A percentile compares a stretch with the other conserved stretches of the same genome.
These are phyloP conservation scores for Oostethus manadensis DNA, from an alignment of 2,113 vertebrate genomes.

Conservation along the genomic window DNA sequence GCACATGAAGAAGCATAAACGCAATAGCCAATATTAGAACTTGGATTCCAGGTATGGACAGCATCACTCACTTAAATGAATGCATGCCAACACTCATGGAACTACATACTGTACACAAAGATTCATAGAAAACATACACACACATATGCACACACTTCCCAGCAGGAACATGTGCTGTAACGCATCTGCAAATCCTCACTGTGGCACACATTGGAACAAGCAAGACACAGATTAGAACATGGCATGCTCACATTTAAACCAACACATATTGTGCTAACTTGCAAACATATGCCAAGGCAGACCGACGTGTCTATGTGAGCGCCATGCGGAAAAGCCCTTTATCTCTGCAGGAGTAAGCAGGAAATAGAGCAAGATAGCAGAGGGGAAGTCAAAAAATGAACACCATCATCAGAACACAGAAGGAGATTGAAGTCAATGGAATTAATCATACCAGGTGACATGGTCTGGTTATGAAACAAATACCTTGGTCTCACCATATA, in stretches of 20 bases:
- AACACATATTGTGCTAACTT: conserved; percentile 58
- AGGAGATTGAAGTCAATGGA: too few species aligned
- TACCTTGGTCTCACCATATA: too few species aligned
- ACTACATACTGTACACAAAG: conserved; percentile 28
- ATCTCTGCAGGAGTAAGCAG: conserved; percentile 46
- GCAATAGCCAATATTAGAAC: conserved; percentile 11
- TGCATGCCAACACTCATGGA: conserved; percentile 33
- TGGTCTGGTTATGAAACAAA: too few species aligned
- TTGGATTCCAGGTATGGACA: conserved; percentile 39
- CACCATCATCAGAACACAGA: too few species aligned
- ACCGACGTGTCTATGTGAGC: conserved; percentile 41
- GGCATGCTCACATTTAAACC: conserved; percentile 47
- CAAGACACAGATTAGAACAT: conserved; percentile 61
- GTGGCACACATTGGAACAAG: conserved; percentile 54
- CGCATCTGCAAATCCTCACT: conserved; percentile 63
- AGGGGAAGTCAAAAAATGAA: too few species aligned
- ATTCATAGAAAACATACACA: conserved; percentile 45
- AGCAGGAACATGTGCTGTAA: conserved; percentile 68
- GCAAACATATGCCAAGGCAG: conserved; percentile 61
- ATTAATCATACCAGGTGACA: too few species aligned
- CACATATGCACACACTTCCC: conserved; percentile 47
- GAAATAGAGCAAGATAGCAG: background rate
- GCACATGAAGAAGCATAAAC: conserved; percentile 35
- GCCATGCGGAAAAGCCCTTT: conserved; percentile 52
- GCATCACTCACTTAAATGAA: conserved; percentile 49